Evolutionary conservation across 2,888 invertebrate species (phyloP), one percentile per base, ranked within the genome.

Genomic region (Eupelmus urozonus): DNA sequence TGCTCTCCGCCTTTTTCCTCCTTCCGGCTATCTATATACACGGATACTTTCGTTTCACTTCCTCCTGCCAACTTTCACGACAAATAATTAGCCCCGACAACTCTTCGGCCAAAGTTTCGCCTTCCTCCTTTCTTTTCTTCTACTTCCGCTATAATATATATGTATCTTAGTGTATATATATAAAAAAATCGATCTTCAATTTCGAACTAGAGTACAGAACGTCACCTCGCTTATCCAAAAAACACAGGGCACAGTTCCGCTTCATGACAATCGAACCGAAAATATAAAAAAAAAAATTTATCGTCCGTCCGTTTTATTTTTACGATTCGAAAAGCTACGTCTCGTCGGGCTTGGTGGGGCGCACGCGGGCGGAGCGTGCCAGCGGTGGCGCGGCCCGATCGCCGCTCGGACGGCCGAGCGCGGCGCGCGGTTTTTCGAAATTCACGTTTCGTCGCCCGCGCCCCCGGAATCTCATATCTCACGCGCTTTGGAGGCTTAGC

Each of bases 351-450:
- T 5, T 16, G 7, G 13, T 27, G 51, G 20, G 51, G 62, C 67
- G 25, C 18, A 27, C 16, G 20, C 53, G 42, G 40, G 59, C 40
- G 67, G 69, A 63, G 57, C 76, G 63, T 63, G 75, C 60, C 45
- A 78, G 76, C 77, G 82, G 77, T 59, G 79, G 79, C 49, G 74
- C 80, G 53, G 76, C 60, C 27, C 76, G 78, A 42, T 76, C 79
- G 45, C 73, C 79, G 70, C 80, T 75, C 60, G 81, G 79, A 11
- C 79, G 76, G 42, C 80, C 80, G 74, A 82, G 79, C 77, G 82
- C 81, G 72, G 81, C 81, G 81, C 81, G 83, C 80, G 80, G 60
- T 69, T 78, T 80, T 81, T 82, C 76, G 59, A 83, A 81, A 71
- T 63, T 65, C 59, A n/a, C n/a, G n/a, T 45, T 72, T 79, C 78